Conservation (phyloP, 2,113 vertebrate genomes). For the Aegotheles bennettii region DNA sequence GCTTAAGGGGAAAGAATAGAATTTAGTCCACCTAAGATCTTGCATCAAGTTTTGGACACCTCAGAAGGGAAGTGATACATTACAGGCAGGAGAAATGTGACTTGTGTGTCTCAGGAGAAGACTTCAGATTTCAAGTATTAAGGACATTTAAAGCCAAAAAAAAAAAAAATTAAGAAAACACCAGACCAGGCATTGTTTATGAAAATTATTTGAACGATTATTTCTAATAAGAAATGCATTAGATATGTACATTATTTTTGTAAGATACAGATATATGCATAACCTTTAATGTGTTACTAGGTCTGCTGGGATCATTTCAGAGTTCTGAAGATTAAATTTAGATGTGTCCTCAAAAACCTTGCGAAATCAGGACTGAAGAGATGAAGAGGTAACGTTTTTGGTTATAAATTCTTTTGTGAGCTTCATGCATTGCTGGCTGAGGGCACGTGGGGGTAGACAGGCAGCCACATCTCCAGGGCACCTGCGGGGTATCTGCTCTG, state of each 20-base stretch:
- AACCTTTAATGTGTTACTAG: background rate
- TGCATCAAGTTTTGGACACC: background rate
- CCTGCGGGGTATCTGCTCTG: background rate
- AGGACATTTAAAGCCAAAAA: background rate
- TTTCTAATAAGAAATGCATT: background rate
- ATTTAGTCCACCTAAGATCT: conserved; percentile 10
- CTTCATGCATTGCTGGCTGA: background rate
- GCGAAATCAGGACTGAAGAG: background rate
- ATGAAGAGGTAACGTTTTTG: background rate
- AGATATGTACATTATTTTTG: background rate
- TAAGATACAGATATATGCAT: background rate
- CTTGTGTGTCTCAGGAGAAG: background rate
- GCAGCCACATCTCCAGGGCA: background rate
- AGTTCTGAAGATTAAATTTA: background rate
- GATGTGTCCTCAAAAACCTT: background rate
- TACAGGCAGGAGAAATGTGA: background rate
- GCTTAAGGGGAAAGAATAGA: conserved; percentile 51
- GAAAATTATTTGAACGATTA: background rate
- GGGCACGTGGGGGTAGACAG: background rate
- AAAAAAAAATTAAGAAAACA: background rate
- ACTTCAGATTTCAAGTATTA: background rate
- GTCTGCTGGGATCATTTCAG: background rate
- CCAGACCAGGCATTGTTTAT: background rate
- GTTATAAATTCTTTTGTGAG: background rate
- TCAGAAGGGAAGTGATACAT: background rate